Evolutionary conservation across 2,113 vertebrate species (phyloP), one percentile per base, ranked within the genome.

Genomic region (Alaudala cheleensis): DNA sequence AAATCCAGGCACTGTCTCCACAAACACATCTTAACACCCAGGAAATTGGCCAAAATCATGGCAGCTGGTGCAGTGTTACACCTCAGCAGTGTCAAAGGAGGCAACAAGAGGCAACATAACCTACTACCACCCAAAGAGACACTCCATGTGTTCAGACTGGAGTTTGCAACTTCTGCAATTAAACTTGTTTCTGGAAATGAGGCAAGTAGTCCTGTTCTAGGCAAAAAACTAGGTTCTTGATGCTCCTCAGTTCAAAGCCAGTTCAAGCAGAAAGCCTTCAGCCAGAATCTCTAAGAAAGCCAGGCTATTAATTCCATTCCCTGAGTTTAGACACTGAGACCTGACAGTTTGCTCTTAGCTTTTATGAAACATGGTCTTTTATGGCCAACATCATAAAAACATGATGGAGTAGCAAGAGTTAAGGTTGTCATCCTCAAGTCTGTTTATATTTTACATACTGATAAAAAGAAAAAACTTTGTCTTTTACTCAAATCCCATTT

Each of bases 21-120:
- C 13, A 84, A 81, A 70, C 2, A 3, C 10, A 50, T 25, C 29
- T 21, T 14, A 76, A 74, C 26, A 58, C 5, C 34, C 47, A 62
- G 25, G 13, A 70, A 74, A 71, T 0, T 26, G 21, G 12, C 16
- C 50, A 31, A 28, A 3, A 1, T 16, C 3, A 0, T 50, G 51
- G 31, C 5, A 56, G 23, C 20, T 42, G 22, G 17, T 65, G 50
- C 6, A 22, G 19, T 39, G 45, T 53, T 57, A 49, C 28, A 45
- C 20, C n/a, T 69, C 72, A 40, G 47, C 31, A n/a, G 15, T 1
- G 10, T 26, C 61, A 70, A 28, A 42, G 26, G 33, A 60, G 29
- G 33, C 37, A 78, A 39, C 3, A 3, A 33, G 64, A 74, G 16
- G 37, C 40, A 69, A 44, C 1, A 1, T 17, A 60, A 73, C 21